phyloP scores from a whole-genome alignment of 2,113 vertebrate species.

The Dromaius novaehollandiae region DNA sequence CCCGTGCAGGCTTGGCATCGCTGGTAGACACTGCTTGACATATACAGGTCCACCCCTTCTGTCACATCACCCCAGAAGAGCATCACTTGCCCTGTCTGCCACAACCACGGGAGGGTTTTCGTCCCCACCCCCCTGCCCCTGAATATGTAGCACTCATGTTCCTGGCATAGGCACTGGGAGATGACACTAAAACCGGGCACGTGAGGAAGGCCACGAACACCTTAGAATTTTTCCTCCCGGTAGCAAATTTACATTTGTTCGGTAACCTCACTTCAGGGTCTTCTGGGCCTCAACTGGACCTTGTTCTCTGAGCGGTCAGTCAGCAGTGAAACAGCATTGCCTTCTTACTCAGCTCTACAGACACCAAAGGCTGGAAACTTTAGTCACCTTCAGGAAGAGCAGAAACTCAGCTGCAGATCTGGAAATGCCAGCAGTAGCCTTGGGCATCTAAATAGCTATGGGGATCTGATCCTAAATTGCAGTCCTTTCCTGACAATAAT shows the following conservation, averaged over 20 bases:
- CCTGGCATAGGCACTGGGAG: neutral
- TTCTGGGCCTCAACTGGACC: neutral
- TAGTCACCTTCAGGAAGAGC: neutral
- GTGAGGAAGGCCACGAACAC: neutral
- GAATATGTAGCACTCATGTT: neutral
- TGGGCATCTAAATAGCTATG: neutral
- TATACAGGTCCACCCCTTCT: neutral
- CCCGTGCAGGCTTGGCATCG: neutral
- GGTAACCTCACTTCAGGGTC: neutral
- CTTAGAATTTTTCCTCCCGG: neutral
- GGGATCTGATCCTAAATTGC: neutral
- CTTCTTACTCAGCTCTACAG: neutral
- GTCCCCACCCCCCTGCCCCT: rapidly evolving
- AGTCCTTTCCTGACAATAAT: neutral
- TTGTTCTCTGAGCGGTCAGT: neutral
- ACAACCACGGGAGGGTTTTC: rapidly evolving
- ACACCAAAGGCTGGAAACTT: neutral
- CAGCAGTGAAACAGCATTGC: neutral
- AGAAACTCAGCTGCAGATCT: neutral
- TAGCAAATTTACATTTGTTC: neutral
- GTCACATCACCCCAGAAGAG: rapidly evolving
- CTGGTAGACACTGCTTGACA: neutral
- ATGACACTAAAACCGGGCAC: neutral
- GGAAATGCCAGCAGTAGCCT: constrained; percentile 6
- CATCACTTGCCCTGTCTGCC: neutral